Evolutionary conservation across 2,888 invertebrate genomes (phyloP), one percentile per base, ranked within the genome.

Genomic region (Phaedon cochleariae): DNA sequence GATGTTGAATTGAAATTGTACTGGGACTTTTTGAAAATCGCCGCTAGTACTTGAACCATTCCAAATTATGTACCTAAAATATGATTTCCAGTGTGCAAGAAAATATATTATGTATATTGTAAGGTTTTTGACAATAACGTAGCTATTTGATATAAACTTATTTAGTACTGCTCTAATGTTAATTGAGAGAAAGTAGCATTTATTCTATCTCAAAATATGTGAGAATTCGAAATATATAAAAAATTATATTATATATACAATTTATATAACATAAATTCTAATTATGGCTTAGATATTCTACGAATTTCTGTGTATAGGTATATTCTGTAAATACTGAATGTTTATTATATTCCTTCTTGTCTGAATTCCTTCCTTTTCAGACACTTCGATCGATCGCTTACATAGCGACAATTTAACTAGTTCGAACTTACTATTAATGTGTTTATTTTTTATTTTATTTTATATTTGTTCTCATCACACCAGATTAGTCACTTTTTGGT

Each of bases 51-150:
- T 65, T 66, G 59, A 68, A 80, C 78, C 84, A 84, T 84, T 84
- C 84, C 84, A 84, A 83, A 83, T 82, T 83, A 77, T 76, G 83
- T 84, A 84, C 83, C 83, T 83, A 80, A 79, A 68, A 76, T 78
- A 78, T 82, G 76, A 79, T 79, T 82, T 82, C 82, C 82, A 80
- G 79, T 81, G 79, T 81, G 81, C 77, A 80, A 80, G 77, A 60
- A 72, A 68, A 62, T 80, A 79, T 76, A 26, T 26, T 26, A 41
- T 41, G 15, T 41, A 41, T 41, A 77, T 76, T 79, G 77, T 82
- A 83, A 82, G 81, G 79, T 83, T 82, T 82, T 83, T 82, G 84
- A 84, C 84, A 84, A 84, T 84, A 84, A 83, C 74, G 80, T 84
- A 83, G 83, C 80, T 82, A 81, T 83, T 83, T 84, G 82, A 84